These are phyloP conservation scores for Acyrthosiphon pisum DNA, from an alignment of 1,140 invertebrate genomes.

Conservation along the genomic window DNA sequence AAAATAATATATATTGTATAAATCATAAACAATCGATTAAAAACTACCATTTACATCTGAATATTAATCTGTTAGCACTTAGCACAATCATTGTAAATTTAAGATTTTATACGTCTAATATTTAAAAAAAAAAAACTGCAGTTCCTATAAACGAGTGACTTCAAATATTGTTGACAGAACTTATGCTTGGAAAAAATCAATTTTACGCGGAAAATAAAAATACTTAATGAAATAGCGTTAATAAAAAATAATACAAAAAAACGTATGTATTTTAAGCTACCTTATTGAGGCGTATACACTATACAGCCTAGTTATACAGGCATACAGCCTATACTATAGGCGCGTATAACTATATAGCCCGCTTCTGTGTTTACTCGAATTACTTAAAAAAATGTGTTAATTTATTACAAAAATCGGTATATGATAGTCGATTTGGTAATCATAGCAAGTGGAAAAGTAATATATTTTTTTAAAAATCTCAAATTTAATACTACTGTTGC, in stretches of 20 bases:
- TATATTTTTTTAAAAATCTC: no score
- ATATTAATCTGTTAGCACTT: background rate
- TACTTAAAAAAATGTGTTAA: no score
- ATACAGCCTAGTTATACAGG: no score
- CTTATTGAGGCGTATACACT: background rate
- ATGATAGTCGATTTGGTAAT: background rate
- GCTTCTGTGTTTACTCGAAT: no score
- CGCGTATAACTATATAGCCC: background rate
- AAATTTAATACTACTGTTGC: background rate
- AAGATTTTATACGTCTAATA: background rate
- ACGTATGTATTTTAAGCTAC: background rate
- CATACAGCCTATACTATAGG: no score
- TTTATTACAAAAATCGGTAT: background rate
- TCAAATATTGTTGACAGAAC: background rate
- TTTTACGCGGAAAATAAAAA: background rate
- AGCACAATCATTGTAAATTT: background rate
- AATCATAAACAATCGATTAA: background rate
- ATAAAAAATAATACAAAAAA: background rate
- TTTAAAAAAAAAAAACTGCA: background rate
- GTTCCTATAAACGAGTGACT: background rate
- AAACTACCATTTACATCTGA: background rate
- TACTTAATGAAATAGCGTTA: background rate
- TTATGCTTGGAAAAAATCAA: background rate
- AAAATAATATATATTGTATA: background rate
- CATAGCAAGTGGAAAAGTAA: background rate